Evolutionary conservation across 1,140 invertebrate genomes (phyloP).

Genomic region (Drosophila orena): DNA sequence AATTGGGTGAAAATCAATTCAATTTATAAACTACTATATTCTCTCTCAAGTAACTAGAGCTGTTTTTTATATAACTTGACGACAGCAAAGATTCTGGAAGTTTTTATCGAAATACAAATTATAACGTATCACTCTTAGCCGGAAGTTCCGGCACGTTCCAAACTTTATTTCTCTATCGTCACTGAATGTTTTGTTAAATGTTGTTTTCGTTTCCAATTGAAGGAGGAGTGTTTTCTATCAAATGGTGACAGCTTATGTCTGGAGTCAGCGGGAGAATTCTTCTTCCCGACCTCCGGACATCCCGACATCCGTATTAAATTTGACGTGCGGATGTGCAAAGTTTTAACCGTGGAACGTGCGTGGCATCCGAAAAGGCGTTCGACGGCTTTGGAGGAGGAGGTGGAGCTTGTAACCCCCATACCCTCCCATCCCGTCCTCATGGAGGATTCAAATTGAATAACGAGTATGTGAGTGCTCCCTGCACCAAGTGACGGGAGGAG

Average conservation of each 20-base stretch:
- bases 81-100: slow-evolving; percentile 3
- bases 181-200: slow-evolving; percentile 49
- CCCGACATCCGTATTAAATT: slow-evolving; percentile 53
- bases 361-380: slow-evolving; percentile 43
- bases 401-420: slow-evolving; percentile 19
- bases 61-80: not conserved
- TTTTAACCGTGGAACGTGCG: slow-evolving; percentile 60
- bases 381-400: slow-evolving; percentile 17
- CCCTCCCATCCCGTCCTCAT: not conserved
- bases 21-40: not conserved
- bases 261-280: slow-evolving; percentile 9
- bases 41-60: too few species aligned
- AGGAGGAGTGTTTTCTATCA: slow-evolving; percentile 18
- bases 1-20: not conserved
- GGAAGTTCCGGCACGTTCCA: slow-evolving; percentile 44
- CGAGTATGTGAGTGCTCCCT: slow-evolving; percentile 33
- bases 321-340: slow-evolving; percentile 63
- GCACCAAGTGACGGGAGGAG: not conserved
- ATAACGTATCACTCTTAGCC: slow-evolving; percentile 37
- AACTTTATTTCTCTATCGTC: slow-evolving; percentile 45
- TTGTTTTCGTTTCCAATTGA: slow-evolving; percentile 22
- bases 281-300: not conserved
- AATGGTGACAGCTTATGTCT: slow-evolving; percentile 6
- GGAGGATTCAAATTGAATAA: slow-evolving; percentile 50
- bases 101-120: slow-evolving; percentile 14